These are phyloP conservation scores for Melanocharis versteri DNA, from an alignment of 2,113 vertebrate species.

Conservation along the genomic window DNA sequence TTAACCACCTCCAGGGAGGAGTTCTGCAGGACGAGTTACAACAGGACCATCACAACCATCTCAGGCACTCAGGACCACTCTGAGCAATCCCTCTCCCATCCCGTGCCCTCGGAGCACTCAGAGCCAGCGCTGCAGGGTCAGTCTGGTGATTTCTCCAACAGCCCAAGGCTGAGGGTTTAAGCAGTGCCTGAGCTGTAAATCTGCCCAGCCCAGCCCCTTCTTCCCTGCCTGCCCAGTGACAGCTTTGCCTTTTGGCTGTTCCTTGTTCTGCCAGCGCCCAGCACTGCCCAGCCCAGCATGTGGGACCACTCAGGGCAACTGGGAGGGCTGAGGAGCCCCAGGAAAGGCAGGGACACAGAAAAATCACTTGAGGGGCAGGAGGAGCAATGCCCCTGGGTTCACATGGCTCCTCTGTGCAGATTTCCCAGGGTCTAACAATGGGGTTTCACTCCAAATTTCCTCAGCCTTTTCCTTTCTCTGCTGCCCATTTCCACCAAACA, in stretches of 20 bases:
- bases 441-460: neutral
- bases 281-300: accelerated
- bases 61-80: neutral
- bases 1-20: neutral
- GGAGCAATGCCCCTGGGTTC: neutral
- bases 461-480: neutral
- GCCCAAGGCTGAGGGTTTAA: neutral
- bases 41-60: neutral
- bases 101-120: neutral
- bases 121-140: neutral
- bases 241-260: neutral
- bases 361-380: neutral
- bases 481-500: neutral
- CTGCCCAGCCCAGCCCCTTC: neutral
- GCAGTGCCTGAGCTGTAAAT: neutral
- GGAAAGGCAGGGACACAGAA: neutral
- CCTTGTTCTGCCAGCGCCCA: neutral
- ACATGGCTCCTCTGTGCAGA: neutral
- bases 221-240: neutral
- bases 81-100: neutral
- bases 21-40: neutral
- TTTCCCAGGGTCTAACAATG: neutral
- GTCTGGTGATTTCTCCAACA: neutral
- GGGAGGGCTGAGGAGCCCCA: neutral
- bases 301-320: neutral